Evolutionary conservation across 35 echinoderm and acorn worm species (phyloP).

Genomic region (Apostichopus japonicus): DNA sequence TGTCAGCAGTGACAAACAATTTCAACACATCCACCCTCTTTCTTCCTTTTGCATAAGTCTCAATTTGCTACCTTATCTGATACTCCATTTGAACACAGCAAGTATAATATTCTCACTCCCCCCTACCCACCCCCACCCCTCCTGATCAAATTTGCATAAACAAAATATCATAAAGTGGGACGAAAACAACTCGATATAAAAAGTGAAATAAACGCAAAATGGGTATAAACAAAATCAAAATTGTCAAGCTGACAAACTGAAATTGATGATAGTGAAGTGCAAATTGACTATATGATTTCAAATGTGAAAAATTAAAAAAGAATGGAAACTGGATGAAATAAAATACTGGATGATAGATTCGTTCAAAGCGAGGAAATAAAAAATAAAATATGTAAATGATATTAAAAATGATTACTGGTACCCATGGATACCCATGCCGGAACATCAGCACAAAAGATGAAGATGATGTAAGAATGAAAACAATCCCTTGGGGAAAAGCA

Average conservation of each 20-base stretch:
- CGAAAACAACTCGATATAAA: not conserved
- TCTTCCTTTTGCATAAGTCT: not conserved
- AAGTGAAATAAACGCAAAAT: not conserved
- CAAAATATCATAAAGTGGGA: not conserved
- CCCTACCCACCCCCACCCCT: not conserved
- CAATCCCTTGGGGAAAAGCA: not conserved
- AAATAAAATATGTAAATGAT: not conserved
- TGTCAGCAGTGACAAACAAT: not conserved
- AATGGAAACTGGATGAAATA: not conserved
- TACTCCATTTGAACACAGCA: too few relatives aligned
- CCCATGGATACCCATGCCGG: conserved; percentile 29
- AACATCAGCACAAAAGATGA: not conserved
- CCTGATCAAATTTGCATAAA: not conserved
- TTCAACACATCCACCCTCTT: not conserved
- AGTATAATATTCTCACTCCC: too few relatives aligned
- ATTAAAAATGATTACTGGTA: not conserved
- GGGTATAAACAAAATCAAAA: not conserved
- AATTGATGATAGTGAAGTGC: not conserved
- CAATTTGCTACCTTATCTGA: too few relatives aligned
- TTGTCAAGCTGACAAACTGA: not conserved
- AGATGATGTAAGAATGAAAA: not conserved
- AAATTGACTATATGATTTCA: not conserved
- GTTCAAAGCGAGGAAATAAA: not conserved
- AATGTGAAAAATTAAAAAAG: not conserved
- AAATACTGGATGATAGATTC: conserved; percentile 6